A percentile compares a stretch with the other conserved stretches of the same genome.
These are phyloP conservation scores for Catajapyx aquilonaris DNA, from an alignment of 1,140 invertebrate species.

Conservation along the genomic window DNA sequence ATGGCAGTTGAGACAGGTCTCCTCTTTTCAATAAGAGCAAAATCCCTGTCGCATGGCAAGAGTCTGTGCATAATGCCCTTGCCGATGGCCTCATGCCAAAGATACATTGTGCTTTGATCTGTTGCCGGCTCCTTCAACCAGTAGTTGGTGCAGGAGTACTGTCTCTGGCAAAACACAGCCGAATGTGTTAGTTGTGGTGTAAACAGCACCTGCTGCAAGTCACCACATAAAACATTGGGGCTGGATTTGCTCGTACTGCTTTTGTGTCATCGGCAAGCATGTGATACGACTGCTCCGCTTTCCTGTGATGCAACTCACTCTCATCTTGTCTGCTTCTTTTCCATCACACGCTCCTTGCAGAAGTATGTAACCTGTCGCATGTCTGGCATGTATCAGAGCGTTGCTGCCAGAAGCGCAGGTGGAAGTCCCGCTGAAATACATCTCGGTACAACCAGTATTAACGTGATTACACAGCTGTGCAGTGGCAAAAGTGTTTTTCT, in stretches of 20 bases:
- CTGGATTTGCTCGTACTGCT: neutral
- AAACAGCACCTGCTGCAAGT: neutral
- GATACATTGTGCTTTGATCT: constrained; percentile 1
- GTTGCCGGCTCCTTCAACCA: neutral
- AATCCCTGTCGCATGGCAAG: constrained; percentile 10
- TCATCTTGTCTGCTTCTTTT: neutral
- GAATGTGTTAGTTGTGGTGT: neutral
- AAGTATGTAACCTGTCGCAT: neutral
- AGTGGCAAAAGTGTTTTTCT: too few relatives aligned
- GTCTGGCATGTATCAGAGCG: neutral
- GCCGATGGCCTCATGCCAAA: constrained; percentile 11
- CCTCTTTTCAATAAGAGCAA: constrained; percentile 10
- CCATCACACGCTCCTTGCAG: neutral
- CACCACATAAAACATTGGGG: neutral
- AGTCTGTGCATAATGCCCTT: constrained; percentile 10
- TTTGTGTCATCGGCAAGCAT: neutral
- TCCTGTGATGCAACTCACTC: neutral
- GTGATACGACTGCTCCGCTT: neutral
- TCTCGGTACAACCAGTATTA: neutral
- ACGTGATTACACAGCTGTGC: too few relatives aligned
- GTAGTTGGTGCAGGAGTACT: constrained; percentile 5
- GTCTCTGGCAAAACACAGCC: neutral
- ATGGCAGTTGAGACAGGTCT: constrained; percentile 5
- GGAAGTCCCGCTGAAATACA: neutral
- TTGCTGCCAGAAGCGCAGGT: neutral